A percentile compares a stretch with the other conserved stretches of the same genome.
phyloP scores from a whole-genome alignment of 2,113 vertebrate genomes.

The Colossoma macropomum region DNA sequence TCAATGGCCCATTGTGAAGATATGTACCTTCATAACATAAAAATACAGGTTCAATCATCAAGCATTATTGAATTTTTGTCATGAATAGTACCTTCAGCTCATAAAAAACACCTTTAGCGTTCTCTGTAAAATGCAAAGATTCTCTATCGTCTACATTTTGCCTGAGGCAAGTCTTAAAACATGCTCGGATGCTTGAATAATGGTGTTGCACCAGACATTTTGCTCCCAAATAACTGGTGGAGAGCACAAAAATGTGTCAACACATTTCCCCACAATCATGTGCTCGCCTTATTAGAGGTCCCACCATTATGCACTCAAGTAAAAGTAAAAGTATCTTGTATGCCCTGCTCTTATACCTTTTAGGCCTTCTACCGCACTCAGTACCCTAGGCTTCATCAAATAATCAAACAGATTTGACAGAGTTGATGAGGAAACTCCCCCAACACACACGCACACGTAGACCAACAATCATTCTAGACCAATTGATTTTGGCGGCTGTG shows the following conservation, averaged over 20 bases:
- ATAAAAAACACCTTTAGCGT: constrained; percentile 24
- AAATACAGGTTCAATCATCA: constrained; percentile 1
- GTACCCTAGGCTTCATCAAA: constrained; percentile 5
- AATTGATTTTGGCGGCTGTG: constrained; percentile 13
- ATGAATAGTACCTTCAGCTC: neutral
- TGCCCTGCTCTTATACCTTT: neutral
- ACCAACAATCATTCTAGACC: neutral
- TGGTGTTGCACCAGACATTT: constrained; percentile 6
- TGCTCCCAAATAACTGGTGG: neutral
- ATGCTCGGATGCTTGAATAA: constrained; percentile 19
- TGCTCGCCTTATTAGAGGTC: neutral
- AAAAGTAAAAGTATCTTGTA: neutral
- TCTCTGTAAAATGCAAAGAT: constrained; percentile 18
- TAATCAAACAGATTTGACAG: neutral
- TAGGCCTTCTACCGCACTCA: neutral
- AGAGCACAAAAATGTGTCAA: neutral
- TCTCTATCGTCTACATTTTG: constrained; percentile 11
- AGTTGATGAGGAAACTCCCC: constrained; percentile 5
- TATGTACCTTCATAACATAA: neutral
- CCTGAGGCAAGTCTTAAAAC: neutral
- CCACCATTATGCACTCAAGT: neutral
- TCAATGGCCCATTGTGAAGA: neutral
- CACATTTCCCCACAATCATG: neutral
- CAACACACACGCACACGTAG: neutral
- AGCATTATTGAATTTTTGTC: constrained; percentile 22